Evolutionary conservation across 2,888 invertebrate species (phyloP).

Genomic region (Agonopterix arenella): DNA sequence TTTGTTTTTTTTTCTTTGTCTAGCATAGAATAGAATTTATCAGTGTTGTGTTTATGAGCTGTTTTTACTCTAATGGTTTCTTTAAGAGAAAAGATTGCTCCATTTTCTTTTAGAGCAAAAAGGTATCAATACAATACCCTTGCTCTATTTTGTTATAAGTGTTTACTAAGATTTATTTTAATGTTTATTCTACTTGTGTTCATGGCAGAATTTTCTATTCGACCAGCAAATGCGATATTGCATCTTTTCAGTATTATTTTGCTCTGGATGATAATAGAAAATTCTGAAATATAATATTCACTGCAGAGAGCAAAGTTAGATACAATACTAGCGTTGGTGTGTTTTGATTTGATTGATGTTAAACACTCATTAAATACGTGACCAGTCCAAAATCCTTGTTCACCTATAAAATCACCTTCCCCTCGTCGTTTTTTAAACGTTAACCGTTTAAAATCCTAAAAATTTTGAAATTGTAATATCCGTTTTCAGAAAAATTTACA

Average conservation of each 20-base stretch:
- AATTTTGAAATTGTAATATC: background rate
- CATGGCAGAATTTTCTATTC: conserved; percentile 28
- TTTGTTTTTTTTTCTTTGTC: conserved; percentile 33
- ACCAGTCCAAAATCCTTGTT: background rate
- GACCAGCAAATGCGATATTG: too few relatives aligned
- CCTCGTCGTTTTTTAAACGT: background rate
- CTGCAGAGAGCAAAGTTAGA: conserved; percentile 46
- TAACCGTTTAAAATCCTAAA: background rate
- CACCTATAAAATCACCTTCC: background rate
- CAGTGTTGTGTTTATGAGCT: conserved; percentile 28
- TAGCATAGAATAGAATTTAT: conserved; percentile 41
- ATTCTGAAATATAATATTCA: conserved; percentile 25
- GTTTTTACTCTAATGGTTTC: conserved; percentile 7
- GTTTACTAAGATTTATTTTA: conserved; percentile 21
- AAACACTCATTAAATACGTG: background rate
- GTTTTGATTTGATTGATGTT: conserved; percentile 24
- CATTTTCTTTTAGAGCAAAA: conserved; percentile 32
- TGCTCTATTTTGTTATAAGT: conserved; percentile 26
- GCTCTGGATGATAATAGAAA: conserved; percentile 17
- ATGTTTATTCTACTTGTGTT: conserved; percentile 15
- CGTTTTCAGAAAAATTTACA: too few relatives aligned
- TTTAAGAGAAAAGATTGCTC: conserved; percentile 18
- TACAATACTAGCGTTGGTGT: conserved; percentile 56
- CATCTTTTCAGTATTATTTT: too few relatives aligned
- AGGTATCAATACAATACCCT: conserved; percentile 60